Base-by-base conservation (phyloP, 2,888 invertebrate species). In the Dasysyrphus tricinctus region DNA sequence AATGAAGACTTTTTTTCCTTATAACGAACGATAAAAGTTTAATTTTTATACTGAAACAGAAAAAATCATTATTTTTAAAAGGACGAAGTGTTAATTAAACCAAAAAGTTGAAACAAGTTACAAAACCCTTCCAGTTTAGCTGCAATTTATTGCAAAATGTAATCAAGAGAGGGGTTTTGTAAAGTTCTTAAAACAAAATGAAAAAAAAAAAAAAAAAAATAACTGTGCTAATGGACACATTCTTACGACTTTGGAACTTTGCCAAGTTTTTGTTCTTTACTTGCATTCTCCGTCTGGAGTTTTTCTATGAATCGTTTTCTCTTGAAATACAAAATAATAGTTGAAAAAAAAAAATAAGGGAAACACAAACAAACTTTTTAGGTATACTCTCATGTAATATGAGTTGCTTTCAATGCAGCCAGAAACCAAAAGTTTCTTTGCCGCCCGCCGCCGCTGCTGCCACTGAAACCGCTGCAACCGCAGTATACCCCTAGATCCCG, bases 181-280 rank as follows among this genome's bases (percentile, higher is more conserved):
- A 75, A 83, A 79, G 69, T 74, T 78, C 44, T 49, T 8, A 47
- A 39, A 47, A 54, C 29, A 69, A 65, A 63, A 69, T n/a, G 2
- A 39, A 19, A 67, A 56, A 72, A 72, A 79, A 54, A 51, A 83
- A 65, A 57, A 34, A 65, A 73, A 67, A 63, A 56, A 47, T 75
- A 75, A 70, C 29, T 65, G 61, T 75, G 56, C 79, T 84, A 80
- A 80, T 84, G 84, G 84, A 80, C 84, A 84, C 49, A 76, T 76
- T 75, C 75, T 56, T 84, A 67, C 42, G 67, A 73, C 72, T 69
- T 84, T 84, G 84, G 75, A 84, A 72, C 72, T 44, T 57, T 80
- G 84, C 84, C 84, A 84, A 75, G 57, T 76, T 67, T 80, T 56
- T 80, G 70, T 84, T 65, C 84, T 80, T 75, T 16, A 47, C 37